Conservation (phyloP, 2,888 invertebrate species). For the Dryadula phaetusa region DNA sequence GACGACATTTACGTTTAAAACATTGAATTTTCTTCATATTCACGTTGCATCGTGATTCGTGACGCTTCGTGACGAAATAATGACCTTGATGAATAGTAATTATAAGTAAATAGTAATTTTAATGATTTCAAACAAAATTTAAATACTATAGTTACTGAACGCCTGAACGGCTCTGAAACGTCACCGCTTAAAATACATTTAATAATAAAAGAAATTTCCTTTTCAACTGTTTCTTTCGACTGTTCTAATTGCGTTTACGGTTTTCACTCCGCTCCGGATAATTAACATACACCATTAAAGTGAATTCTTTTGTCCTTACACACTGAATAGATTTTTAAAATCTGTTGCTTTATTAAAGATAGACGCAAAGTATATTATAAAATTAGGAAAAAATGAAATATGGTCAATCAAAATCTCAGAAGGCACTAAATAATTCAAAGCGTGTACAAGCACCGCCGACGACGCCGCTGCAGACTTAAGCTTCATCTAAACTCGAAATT, state of each 20-base stretch:
- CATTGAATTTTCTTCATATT: conserved; percentile 2
- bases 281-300: background rate
- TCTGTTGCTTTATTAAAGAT: background rate
- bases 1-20: background rate
- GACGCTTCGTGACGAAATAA: too few species aligned
- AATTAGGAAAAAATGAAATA: too few species aligned
- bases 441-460: background rate
- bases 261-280: background rate
- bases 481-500: conserved; percentile 17
- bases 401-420: too few species aligned
- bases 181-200: background rate
- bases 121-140: background rate
- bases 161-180: too few species aligned
- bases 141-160: too few species aligned
- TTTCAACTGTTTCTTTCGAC: too few species aligned
- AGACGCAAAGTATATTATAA: background rate
- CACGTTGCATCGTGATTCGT: background rate
- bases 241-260: background rate
- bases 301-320: background rate
- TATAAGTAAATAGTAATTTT: background rate
- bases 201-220: background rate
- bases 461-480: background rate
- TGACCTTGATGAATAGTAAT: conserved; percentile 6
- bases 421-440: background rate
- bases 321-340: background rate